These are phyloP conservation scores for Nectonema munidae DNA, from an alignment of 2,888 invertebrate species.

Conservation along the genomic window DNA sequence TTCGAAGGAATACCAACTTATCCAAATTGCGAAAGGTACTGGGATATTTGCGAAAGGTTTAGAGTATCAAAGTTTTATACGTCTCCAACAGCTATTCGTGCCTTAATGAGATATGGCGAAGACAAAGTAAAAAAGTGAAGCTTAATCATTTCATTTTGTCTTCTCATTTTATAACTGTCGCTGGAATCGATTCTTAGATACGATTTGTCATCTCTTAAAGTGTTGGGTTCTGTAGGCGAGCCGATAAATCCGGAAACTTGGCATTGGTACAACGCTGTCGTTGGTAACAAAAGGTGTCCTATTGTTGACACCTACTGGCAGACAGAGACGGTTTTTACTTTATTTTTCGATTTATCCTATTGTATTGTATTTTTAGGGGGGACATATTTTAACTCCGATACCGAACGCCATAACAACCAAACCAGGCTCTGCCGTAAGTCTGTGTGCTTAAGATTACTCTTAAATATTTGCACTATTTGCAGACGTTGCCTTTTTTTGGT, in stretches of 20 bases:
- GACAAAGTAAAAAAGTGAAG: constrained; percentile 38
- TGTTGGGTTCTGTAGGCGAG: constrained; percentile 85
- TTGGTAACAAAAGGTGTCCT: constrained; percentile 30
- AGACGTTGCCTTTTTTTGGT: constrained; percentile 89
- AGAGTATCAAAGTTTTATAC: constrained; percentile 74
- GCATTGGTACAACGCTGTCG: constrained; percentile 35
- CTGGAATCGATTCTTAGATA: constrained; percentile 28
- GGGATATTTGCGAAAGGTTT: constrained; percentile 66
- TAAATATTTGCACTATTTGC: constrained; percentile 19
- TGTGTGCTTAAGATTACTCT: constrained; percentile 12
- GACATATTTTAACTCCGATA: constrained; percentile 69
- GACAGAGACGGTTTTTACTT: constrained; percentile 45
- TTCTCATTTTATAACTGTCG: constrained; percentile 15
- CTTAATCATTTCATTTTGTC: background rate
- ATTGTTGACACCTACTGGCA: constrained; percentile 98
- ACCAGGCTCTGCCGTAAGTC: constrained; percentile 70
- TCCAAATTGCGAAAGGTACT: constrained; percentile 64
- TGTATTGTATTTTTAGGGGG: constrained; percentile 30
- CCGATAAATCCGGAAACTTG: constrained; percentile 95
- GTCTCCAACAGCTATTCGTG: constrained; percentile 78
- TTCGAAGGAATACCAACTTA: constrained; percentile 72
- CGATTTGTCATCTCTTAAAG: constrained; percentile 33
- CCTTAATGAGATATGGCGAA: constrained; percentile 74
- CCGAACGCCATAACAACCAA: constrained; percentile 87
- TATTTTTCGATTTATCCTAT: background rate